phyloP scores from a whole-genome alignment of 2,113 vertebrate species.

The Spermophilus dauricus region DNA sequence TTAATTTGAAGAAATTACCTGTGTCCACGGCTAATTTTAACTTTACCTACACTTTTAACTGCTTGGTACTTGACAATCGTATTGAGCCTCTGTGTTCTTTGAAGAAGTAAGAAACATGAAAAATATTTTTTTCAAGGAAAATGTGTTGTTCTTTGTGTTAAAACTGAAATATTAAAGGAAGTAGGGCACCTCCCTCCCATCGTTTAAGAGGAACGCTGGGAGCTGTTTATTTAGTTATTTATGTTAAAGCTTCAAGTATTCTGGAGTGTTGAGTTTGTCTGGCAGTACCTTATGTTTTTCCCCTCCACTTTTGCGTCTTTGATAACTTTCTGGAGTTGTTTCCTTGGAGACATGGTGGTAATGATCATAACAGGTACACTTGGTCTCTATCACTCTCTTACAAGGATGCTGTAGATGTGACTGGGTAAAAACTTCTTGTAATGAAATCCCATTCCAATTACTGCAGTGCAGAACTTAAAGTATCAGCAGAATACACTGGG shows the following conservation, averaged over 20 bases:
- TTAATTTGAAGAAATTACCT: constrained; percentile 24
- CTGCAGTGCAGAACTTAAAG: constrained; percentile 68
- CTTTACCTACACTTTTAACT: constrained; percentile 31
- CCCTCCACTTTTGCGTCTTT: constrained; percentile 25
- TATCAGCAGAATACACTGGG: constrained; percentile 77
- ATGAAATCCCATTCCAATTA: constrained; percentile 83
- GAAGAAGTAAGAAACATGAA: constrained; percentile 47
- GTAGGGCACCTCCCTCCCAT: background rate
- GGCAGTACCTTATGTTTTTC: background rate
- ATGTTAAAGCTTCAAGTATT: constrained; percentile 56
- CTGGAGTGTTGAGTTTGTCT: constrained; percentile 38
- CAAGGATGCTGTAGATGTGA: constrained; percentile 66
- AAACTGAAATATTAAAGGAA: constrained; percentile 19
- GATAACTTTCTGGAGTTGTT: constrained; percentile 66
- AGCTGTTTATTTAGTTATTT: constrained; percentile 41
- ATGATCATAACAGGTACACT: constrained; percentile 70
- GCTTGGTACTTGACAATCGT: background rate
- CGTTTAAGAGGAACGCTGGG: constrained; percentile 30
- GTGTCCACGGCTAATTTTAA: constrained; percentile 40
- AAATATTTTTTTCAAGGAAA: constrained; percentile 58
- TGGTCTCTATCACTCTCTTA: constrained; percentile 69
- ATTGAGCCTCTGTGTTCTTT: background rate
- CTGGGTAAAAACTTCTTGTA: constrained; percentile 72
- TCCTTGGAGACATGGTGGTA: constrained; percentile 74
- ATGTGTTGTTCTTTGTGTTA: background rate